Evolutionary conservation across 2,113 vertebrate species (phyloP), one percentile per base, ranked within the genome.

Genomic region (Mirounga angustirostris): DNA sequence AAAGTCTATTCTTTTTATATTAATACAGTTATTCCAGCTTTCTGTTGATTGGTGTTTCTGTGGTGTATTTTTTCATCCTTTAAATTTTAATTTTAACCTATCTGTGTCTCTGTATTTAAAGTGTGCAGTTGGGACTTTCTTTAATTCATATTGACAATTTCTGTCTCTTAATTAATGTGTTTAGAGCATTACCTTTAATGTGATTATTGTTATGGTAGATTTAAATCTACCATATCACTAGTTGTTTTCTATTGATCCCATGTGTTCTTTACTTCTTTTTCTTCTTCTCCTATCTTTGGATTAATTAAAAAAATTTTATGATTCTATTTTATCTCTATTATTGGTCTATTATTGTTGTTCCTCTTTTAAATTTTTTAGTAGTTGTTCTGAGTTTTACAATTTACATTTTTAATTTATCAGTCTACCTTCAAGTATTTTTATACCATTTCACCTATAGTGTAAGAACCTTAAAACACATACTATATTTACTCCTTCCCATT

Each of bases 11-110:
- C 46, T 84, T 63, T 59, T 79, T 69, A 30, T 36, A 79, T 59
- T 76, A 59, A 67, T 52, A n/a, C 18, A 56, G 61, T 16, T 54
- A 71, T 46, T 71, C n/a, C n/a, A 46, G 15, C 54, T 80, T 89
- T 90, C 15, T 54, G 69, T 90, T 90, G 14, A 84, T 79, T 85
- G 16, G 21, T 21, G 7, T 28, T 94, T 16, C 2, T 71, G n/a
- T 71, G n/a, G 1, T 50, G 2, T 90, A 69, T 78, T 85, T 95
- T 93, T 78, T 84, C 28, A 89, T 76, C 22, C 40, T 61, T 61
- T 79, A 79, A 43, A 28, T 95, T 88, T 94, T 85, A 80, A 76
- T 95, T 88, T 94, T 85, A 80, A 76, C 52, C 11, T 84, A 2
- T 91, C 18, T 67, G 36, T 61, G 40, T 61, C 69, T 76, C 52